Base-by-base conservation (phyloP, 1,140 invertebrate genomes). In the Drosophila guanche region DNA sequence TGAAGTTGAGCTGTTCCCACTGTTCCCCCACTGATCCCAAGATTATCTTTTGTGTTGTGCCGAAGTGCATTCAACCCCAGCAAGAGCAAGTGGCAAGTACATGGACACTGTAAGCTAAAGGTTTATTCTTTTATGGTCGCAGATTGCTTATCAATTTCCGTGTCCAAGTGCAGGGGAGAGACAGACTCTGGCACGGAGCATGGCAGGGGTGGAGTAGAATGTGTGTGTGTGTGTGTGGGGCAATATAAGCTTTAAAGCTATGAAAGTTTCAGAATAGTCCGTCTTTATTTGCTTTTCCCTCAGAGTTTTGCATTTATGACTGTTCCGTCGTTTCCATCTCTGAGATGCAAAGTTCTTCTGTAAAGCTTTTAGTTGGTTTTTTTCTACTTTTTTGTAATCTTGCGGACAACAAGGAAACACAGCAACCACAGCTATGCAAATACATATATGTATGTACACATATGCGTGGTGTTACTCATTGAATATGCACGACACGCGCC, bases 401-500 rank as follows among this genome's bases (percentile, higher is more conserved):
- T n/a, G 6, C 8, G 33, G 10, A 10, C 10, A 12, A 42, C 4
- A 43, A 7, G 22, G 5, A 4, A 42, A 2, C 37, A 27, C 14
- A 27, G 7, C 16, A 16, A 7, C 22, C 10, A 55, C 10, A 5
- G 25, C 10, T 10, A 6, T 12, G 23, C 4, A 23, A 3, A 4
- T 5, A 16, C n/a, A 12, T 12, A 27, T 5, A 55, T 46, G 60
- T 63, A 46, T 33, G 41, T 50, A 4, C 51, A 48, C 10, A 54
- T 67, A 75, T 84, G 75, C 69, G 69, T 83, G 51, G 69, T 83
- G 56, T 33, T 83, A 60, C 75, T 52, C 60, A 78, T 78, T 66
- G 50, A 47, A 56, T 52, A 84, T 79, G 68, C 75, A 37, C 46
- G 23, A 8, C 75, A 83, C 75, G 69, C 75, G n/a, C 56, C 16